Percentiles rank a stretch among this genome's conserved stretches.
These are phyloP conservation scores for Dryobotodes eremita DNA, from an alignment of 2,888 invertebrate species.

Conservation along the genomic window DNA sequence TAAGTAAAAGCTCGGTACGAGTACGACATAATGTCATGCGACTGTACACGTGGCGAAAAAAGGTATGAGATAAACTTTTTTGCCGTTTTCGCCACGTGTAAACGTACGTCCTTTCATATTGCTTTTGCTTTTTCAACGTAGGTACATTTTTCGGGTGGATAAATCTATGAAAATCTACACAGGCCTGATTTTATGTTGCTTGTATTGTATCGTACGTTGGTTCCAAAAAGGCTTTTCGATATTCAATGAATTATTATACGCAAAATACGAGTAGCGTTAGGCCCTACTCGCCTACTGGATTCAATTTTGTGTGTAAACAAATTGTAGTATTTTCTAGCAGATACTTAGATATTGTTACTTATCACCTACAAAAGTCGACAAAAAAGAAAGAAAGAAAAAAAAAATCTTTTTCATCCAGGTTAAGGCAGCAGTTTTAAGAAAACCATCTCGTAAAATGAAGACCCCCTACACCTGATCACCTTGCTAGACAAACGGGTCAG, in stretches of 20 bases:
- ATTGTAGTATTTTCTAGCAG: neutral
- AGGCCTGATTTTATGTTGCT: neutral
- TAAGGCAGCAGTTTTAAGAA: neutral
- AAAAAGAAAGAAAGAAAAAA: too few species aligned
- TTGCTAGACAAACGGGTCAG: conserved; percentile 29
- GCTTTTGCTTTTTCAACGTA: neutral
- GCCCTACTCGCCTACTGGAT: neutral
- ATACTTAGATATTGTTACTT: neutral
- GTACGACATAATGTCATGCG: neutral
- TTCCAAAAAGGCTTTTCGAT: neutral
- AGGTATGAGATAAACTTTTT: neutral
- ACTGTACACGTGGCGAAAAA: neutral
- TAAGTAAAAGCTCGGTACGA: neutral
- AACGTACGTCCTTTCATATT: neutral
- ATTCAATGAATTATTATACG: neutral
- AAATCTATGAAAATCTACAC: too few species aligned
- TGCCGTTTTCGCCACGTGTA: neutral
- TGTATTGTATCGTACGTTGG: neutral
- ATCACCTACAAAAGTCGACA: neutral
- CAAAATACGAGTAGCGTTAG: neutral
- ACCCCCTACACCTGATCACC: neutral
- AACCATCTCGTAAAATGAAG: neutral
- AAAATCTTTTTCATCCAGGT: too few species aligned
- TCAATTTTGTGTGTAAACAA: neutral
- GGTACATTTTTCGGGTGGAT: neutral